Evolutionary conservation across 2,888 invertebrate species (phyloP), one percentile per base, ranked within the genome.

Genomic region (Prenolepis imparis): DNA sequence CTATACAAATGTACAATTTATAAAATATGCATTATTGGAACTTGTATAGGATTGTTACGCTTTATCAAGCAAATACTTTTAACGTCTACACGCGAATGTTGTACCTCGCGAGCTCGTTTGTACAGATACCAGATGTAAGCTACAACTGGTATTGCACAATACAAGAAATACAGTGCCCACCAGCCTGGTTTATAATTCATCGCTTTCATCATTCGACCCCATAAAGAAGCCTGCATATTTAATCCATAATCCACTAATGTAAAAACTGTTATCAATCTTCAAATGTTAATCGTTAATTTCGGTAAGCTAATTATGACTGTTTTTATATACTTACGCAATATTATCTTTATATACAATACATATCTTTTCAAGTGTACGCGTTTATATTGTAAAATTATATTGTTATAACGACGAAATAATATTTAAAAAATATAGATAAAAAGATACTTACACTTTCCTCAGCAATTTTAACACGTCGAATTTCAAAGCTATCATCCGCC

Each of bases 391-490:
- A 52, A 44, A 48, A 64, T 18, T 55, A 21, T 36, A 68, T 68
- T n/a, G 15, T 32, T n/a, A 44, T 1, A 32, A 21, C 1, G 9
- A 5, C 36, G 15, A 32, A 48, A 57, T 36, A 36, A 63, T 11
- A 1, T 73, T 15, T 36, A 83, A 12, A 83, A 12, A 55, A 18
- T 5, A 3, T 3, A 2, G 21, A 73, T 61, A 44, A 36, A 86
- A 83, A 59, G 41, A 74, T 91, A 96, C 97, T 97, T 95, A 98
- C 98, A 92, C 97, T 97, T 92, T 98, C 97, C 87, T 96, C 96
- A 83, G 97, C 97, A 80, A 98, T 96, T 94, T 97, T 97, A 92
- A 97, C 97, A 4, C 97, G 96, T 93, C 99, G 99, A 84, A 98
- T 95, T 84, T 97, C 96, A 95, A 97, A 99, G 0, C 98, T 98